A percentile compares a stretch with the other conserved stretches of the same genome.
Evolutionary conservation across 2,888 invertebrate genomes (phyloP).

Genomic region (Trilocha varians): DNA sequence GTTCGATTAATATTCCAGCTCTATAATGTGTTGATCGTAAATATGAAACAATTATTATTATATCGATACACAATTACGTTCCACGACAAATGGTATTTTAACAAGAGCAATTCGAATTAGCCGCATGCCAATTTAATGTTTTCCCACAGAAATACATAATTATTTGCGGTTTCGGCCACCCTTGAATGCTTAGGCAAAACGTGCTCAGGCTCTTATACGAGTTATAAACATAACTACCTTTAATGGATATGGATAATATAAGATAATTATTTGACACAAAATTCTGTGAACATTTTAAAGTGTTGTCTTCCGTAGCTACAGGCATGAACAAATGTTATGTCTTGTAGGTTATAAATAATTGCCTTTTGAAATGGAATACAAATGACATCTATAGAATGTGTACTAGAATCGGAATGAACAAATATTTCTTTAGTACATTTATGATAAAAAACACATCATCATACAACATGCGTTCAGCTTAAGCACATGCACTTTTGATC

Average conservation of each 20-base stretch:
- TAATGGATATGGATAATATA: neutral
- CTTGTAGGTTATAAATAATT: too few species aligned
- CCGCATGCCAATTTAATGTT: slow-evolving; percentile 41
- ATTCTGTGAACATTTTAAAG: slow-evolving; percentile 33
- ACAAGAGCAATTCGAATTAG: slow-evolving; percentile 30
- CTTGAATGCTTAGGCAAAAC: slow-evolving; percentile 46
- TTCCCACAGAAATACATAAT: slow-evolving; percentile 40
- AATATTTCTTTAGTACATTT: too few species aligned
- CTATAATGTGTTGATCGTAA: slow-evolving; percentile 5
- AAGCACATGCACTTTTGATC: too few species aligned
- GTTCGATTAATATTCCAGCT: slow-evolving; percentile 6
- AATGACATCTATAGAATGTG: too few species aligned
- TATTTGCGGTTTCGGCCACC: slow-evolving; percentile 45
- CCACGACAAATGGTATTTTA: slow-evolving; percentile 19
- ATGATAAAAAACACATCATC: too few species aligned
- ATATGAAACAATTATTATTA: neutral
- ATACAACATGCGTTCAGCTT: too few species aligned
- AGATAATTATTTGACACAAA: slow-evolving; percentile 41
- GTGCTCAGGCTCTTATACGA: slow-evolving; percentile 29
- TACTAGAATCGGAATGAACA: too few species aligned
- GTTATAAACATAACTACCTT: slow-evolving; percentile 5
- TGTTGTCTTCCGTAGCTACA: slow-evolving; percentile 38
- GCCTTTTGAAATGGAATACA: too few species aligned
- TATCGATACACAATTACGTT: neutral
- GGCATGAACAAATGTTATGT: slow-evolving; percentile 13